Conservation (phyloP, 2,888 invertebrate species). For the Cheiracanthium punctorium region DNA sequence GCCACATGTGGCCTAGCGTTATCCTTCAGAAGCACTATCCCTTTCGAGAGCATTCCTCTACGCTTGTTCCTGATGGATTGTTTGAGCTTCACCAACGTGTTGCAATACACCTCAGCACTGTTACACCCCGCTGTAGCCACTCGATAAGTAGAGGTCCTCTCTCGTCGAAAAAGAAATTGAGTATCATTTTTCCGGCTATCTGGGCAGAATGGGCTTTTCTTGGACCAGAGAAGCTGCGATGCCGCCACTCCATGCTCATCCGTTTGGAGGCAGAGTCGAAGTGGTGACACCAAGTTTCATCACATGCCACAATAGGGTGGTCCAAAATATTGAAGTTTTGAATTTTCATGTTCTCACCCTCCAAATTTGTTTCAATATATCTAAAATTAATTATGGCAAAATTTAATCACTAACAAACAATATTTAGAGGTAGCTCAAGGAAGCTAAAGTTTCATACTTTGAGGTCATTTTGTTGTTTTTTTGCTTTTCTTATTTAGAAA, state of each 20-base stretch:
- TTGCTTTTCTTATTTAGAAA: too few species aligned
- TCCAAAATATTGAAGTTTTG: too few species aligned
- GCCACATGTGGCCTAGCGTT: too few species aligned
- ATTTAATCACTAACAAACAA: too few species aligned
- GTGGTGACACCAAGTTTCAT: slow-evolving; percentile 30
- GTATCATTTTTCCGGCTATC: slow-evolving; percentile 8
- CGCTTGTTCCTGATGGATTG: not conserved
- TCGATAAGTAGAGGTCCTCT: not conserved
- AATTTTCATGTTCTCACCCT: too few species aligned
- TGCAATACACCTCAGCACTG: not conserved
- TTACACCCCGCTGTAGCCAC: not conserved
- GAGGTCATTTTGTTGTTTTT: too few species aligned
- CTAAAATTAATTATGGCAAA: too few species aligned
- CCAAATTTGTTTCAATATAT: too few species aligned
- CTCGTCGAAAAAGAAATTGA: slow-evolving; percentile 8
- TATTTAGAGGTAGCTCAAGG: too few species aligned
- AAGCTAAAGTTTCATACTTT: too few species aligned
- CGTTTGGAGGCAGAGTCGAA: slow-evolving; percentile 10
- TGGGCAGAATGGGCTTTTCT: not conserved
- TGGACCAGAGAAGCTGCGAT: not conserved
- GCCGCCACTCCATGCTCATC: slow-evolving; percentile 12
- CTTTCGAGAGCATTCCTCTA: not conserved
- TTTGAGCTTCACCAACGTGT: slow-evolving; percentile 3
- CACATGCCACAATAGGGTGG: too few species aligned
- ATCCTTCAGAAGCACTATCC: slow-evolving; percentile 5